These are phyloP conservation scores for Druceiella hillmani DNA, from an alignment of 2,888 invertebrate species.

Conservation along the genomic window DNA sequence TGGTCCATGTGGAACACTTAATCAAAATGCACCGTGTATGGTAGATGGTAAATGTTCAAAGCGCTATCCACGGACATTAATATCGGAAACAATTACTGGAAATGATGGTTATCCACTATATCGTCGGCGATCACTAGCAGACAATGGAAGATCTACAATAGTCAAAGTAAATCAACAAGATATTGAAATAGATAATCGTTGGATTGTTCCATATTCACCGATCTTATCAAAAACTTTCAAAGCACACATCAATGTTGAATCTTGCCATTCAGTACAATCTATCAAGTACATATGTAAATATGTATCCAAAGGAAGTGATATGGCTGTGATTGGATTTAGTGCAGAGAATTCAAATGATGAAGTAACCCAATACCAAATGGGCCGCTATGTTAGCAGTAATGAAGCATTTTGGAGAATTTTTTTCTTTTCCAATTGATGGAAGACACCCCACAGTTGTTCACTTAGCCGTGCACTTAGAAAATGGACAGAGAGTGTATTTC, in stretches of 20 bases:
- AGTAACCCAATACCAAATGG: constrained; percentile 17
- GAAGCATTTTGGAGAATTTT: too few species aligned
- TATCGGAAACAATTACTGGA: constrained; percentile 24
- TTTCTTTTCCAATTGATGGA: too few species aligned
- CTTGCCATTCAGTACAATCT: constrained; percentile 23
- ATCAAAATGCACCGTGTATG: constrained; percentile 33
- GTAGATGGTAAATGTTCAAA: constrained; percentile 29
- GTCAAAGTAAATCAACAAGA: constrained; percentile 21
- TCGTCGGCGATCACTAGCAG: constrained; percentile 22
- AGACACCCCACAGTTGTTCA: too few species aligned
- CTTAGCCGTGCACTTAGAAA: too few species aligned
- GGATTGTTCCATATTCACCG: constrained; percentile 22
- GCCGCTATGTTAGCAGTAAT: too few species aligned
- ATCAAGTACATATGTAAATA: constrained; percentile 29
- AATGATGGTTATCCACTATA: constrained; percentile 16
- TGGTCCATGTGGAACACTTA: constrained; percentile 34
- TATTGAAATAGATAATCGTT: constrained; percentile 20
- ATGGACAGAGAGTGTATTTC: too few species aligned
- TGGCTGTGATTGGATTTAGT: constrained; percentile 29
- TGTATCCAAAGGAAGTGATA: constrained; percentile 34
- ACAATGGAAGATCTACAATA: constrained; percentile 21
- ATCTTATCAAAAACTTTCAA: constrained; percentile 21
- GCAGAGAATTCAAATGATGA: constrained; percentile 22
- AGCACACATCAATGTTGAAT: constrained; percentile 23
- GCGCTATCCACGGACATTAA: constrained; percentile 22